These are phyloP conservation scores for Cygnus olor DNA, from an alignment of 2,797 vertebrate species.

Conservation along the genomic window DNA sequence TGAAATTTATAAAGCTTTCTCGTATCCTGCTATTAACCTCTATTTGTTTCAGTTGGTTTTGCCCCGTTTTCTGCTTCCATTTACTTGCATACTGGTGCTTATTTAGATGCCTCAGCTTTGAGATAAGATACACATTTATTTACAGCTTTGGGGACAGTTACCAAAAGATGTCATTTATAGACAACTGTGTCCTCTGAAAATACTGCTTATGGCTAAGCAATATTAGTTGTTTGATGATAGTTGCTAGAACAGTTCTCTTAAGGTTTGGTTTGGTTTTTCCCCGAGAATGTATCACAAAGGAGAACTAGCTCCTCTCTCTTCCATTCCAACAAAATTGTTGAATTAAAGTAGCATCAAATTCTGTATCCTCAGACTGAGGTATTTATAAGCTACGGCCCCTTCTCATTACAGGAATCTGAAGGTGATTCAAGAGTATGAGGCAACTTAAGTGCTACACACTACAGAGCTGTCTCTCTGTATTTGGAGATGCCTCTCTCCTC, in stretches of 20 bases:
- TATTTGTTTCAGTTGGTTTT: background rate
- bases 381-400: background rate
- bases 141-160: background rate
- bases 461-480: background rate
- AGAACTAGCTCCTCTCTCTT: background rate
- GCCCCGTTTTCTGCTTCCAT: background rate
- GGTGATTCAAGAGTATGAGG: background rate
- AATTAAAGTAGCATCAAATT: background rate
- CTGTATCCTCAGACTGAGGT: background rate
- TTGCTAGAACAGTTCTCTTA: background rate
- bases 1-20: background rate
- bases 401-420: background rate
- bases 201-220: background rate
- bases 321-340: background rate
- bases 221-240: background rate
- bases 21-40: background rate
- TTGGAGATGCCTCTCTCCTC: background rate
- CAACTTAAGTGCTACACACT: background rate
- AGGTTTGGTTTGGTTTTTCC: background rate
- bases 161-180: background rate
- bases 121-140: background rate
- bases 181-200: background rate
- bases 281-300: background rate
- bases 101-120: background rate
- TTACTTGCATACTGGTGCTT: background rate